These are phyloP conservation scores for Megaceryle torquata DNA, from an alignment of 2,113 vertebrate genomes.

Conservation along the genomic window DNA sequence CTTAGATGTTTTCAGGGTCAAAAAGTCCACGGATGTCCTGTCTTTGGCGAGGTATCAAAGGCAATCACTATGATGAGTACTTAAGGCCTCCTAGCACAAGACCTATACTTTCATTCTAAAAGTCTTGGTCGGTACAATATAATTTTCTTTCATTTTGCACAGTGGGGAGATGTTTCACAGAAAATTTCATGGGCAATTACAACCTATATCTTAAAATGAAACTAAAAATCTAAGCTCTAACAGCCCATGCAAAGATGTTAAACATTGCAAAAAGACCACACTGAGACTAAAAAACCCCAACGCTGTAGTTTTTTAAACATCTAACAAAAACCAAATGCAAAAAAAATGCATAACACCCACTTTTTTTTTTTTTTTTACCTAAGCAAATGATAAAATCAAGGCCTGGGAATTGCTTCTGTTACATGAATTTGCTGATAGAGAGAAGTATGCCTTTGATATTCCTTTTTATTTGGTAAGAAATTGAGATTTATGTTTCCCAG, in stretches of 20 bases:
- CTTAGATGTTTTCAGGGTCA: background rate
- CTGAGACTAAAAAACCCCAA: background rate
- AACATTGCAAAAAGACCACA: background rate
- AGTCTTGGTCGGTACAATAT: fast-evolving
- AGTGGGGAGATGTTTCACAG: background rate
- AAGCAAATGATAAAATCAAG: background rate
- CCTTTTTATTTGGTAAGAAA: background rate
- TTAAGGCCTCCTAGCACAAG: background rate
- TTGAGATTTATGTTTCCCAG: background rate
- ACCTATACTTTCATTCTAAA: background rate
- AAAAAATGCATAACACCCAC: background rate
- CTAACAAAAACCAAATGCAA: background rate
- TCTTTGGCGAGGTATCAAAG: background rate
- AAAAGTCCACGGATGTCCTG: background rate
- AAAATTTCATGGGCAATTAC: background rate
- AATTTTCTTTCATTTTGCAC: background rate
- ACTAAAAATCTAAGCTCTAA: background rate
- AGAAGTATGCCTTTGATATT: background rate
- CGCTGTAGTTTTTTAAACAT: background rate
- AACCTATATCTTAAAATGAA: background rate
- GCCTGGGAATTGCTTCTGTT: background rate
- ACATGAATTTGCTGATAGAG: background rate
- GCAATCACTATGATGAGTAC: background rate
- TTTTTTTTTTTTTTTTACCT: background rate
- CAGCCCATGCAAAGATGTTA: background rate